A percentile compares a stretch with the other conserved stretches of the same genome.
phyloP scores from a whole-genome alignment of 2,113 vertebrate species.

The Hyaena hyaena region DNA sequence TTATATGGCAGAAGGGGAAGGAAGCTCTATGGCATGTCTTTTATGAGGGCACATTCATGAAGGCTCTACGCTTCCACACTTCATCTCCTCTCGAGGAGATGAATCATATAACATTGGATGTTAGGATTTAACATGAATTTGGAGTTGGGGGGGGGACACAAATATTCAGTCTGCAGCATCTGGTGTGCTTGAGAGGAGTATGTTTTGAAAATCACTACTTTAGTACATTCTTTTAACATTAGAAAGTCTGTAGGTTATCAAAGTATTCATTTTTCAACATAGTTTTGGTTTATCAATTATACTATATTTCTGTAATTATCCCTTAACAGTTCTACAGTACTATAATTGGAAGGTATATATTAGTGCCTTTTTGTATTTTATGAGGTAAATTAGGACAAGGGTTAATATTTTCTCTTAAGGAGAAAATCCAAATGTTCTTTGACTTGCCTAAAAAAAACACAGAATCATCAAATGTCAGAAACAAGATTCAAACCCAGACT shows the following conservation, averaged over 20 bases:
- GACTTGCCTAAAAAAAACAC: not conserved
- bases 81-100: not conserved
- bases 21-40: not conserved
- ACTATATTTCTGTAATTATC: not conserved
- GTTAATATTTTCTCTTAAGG: conserved; percentile 36
- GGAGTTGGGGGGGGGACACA: not conserved
- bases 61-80: not conserved
- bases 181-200: not conserved
- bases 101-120: not conserved
- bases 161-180: not conserved
- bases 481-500: conserved; percentile 26
- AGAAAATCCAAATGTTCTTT: not conserved
- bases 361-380: not conserved
- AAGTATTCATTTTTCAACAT: conserved; percentile 20
- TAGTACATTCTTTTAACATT: not conserved
- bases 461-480: conserved; percentile 1
- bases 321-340: not conserved
- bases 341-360: not conserved
- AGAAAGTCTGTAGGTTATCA: not conserved
- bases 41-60: not conserved
- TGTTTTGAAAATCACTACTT: conserved; percentile 41
- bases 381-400: not conserved
- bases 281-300: conserved; percentile 14
- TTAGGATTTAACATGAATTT: conserved; percentile 1
- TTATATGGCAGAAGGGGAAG: not conserved